A percentile compares a stretch with the other conserved stretches of the same genome.
phyloP scores from a whole-genome alignment of 2,113 vertebrate species.

The Alexandromys fortis region DNA sequence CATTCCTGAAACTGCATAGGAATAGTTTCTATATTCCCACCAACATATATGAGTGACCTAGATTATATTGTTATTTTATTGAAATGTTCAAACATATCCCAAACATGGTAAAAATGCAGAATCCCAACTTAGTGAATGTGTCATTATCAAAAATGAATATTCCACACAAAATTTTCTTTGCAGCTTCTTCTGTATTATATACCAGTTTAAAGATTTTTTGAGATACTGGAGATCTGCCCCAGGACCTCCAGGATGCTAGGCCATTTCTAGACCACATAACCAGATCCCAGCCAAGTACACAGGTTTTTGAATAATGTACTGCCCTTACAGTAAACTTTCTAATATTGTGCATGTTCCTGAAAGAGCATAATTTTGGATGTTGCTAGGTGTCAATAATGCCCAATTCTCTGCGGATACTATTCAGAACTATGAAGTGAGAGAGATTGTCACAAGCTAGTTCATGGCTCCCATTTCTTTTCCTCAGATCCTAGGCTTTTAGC shows the following conservation, averaged over 20 bases:
- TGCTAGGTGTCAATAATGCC: neutral
- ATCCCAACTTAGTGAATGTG: neutral
- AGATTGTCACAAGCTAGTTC: constrained; percentile 37
- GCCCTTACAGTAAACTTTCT: neutral
- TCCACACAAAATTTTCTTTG: neutral
- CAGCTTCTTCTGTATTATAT: neutral
- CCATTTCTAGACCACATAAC: neutral
- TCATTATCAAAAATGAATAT: neutral
- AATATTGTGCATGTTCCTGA: neutral
- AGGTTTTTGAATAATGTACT: neutral
- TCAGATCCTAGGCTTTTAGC: neutral
- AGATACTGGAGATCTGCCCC: neutral
- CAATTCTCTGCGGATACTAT: constrained; percentile 17
- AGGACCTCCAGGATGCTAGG: neutral
- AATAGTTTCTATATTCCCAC: neutral
- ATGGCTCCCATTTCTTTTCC: neutral
- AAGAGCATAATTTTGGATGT: neutral
- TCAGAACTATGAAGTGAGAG: neutral
- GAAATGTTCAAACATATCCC: neutral
- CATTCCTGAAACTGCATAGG: neutral
- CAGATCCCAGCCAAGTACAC: neutral
- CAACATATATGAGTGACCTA: neutral
- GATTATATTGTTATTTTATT: neutral
- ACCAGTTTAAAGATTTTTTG: neutral
- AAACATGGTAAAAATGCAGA: neutral